A percentile compares a stretch with the other conserved stretches of the same genome.
These are phyloP conservation scores for Mus pahari DNA, from an alignment of 2,113 vertebrate genomes.

Conservation along the genomic window DNA sequence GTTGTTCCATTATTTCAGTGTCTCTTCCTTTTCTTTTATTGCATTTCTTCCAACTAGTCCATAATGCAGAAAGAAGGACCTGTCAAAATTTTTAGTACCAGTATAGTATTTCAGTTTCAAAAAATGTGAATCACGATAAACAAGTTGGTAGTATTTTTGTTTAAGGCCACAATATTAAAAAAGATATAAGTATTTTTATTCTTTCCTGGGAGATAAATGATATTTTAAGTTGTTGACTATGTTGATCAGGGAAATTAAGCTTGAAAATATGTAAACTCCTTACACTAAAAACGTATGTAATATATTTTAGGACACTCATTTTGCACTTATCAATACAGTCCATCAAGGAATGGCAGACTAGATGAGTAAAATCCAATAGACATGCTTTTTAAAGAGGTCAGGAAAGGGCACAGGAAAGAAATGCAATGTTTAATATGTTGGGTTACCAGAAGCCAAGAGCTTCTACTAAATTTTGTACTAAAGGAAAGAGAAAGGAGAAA, in stretches of 20 bases:
- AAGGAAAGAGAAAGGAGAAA: not conserved
- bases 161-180: not conserved
- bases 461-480: not conserved
- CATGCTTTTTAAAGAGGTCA: not conserved
- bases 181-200: not conserved
- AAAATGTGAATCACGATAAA: not conserved
- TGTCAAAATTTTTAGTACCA: rapidly evolving
- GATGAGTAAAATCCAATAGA: not conserved
- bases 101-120: not conserved
- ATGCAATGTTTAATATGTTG: not conserved
- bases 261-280: not conserved
- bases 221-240: not conserved
- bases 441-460: rapidly evolving
- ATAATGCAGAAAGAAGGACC: not conserved
- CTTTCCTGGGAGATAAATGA: not conserved
- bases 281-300: not conserved
- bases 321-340: not conserved
- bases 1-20: not conserved
- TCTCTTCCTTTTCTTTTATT: not conserved
- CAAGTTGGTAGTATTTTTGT: not conserved
- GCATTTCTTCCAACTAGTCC: rapidly evolving
- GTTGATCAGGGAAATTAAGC: conserved; percentile 3
- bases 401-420: not conserved
- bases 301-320: not conserved
- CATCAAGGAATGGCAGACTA: not conserved